A percentile compares a stretch with the other conserved stretches of the same genome.
Conservation (phyloP, 2,113 vertebrate genomes). For the Aegotheles bennettii region DNA sequence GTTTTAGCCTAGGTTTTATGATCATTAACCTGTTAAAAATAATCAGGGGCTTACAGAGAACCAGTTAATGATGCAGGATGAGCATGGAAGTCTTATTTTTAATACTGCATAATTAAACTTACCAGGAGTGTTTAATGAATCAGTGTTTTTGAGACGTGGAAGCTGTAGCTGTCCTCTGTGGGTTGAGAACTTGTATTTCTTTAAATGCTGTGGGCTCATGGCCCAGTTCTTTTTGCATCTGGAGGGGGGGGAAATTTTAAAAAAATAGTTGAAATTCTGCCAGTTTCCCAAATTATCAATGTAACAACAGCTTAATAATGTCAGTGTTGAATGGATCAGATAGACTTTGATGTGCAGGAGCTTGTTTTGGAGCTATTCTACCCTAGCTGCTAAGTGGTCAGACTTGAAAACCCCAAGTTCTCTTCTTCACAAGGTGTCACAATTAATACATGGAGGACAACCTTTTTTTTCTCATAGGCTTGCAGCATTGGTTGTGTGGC, state of each 20-base stretch:
- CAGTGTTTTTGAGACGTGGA: not conserved
- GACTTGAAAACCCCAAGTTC: not conserved
- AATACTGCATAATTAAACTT: not conserved
- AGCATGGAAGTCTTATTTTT: not conserved
- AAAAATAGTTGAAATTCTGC: not conserved
- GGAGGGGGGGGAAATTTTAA: too few relatives aligned
- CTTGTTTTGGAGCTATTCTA: not conserved
- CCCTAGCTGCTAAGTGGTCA: not conserved
- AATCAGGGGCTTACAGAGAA: not conserved
- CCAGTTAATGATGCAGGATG: not conserved
- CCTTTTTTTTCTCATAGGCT: accelerated
- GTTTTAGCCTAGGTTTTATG: not conserved
- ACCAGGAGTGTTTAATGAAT: not conserved
- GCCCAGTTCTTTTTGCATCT: not conserved
- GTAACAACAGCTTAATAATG: not conserved
- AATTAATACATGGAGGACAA: not conserved
- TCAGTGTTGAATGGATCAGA: not conserved
- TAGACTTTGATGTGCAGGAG: not conserved
- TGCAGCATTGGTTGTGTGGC: not conserved
- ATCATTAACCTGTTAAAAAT: not conserved
- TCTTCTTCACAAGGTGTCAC: not conserved
- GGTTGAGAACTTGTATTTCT: not conserved
- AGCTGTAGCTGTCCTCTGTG: not conserved
- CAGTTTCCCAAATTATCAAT: not conserved
- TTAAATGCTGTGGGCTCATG: not conserved